Evolutionary conservation across 2,113 vertebrate genomes (phyloP), one percentile per base, ranked within the genome.

Genomic region (Apeltes quadracus): DNA sequence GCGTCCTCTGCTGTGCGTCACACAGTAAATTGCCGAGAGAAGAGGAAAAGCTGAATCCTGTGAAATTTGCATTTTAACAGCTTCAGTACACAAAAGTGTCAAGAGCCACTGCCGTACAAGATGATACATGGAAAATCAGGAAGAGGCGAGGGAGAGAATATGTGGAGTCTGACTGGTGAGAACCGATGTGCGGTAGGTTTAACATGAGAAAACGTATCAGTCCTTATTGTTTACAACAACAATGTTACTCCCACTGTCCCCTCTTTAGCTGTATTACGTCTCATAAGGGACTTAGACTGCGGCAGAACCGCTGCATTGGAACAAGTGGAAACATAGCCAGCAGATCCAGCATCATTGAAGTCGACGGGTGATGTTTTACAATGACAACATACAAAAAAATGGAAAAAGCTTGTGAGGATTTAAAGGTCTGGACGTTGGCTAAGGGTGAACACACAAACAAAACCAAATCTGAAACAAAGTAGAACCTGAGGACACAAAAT

Each of bases 1-100:
- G 23, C 56, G 58, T 82, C 83, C 79, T 75, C 84, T 73, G 75
- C 86, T 82, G 84, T 71, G 85, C 82, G 74, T 79, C 79, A 83
- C 85, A 86, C 78, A 68, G 81, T 76, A 88, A 91, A 90, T 75
- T 90, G 87, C 70, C 36, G 15, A 87, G 82, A 65, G 88, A 82
- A 86, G 80, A 85, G 85, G 84, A 84, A n/a, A 82, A 88, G 79
- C 90, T 83, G 83, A 85, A 85, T 87, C 73, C 75, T 84, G 74
- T 84, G 78, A 84, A 89, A 90, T 90, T 88, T 89, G 89, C 90
- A 91, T 90, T 91, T 89, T 89, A 89, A 90, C 84, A 87, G 84
- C 86, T 81, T 83, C 77, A 85, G 85, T 87, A 84, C 75, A 90
- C 87, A 87, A 79, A 88, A 88, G 80, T 91, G 88, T 91, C 88